Conservation (phyloP, 1,140 invertebrate species). For the Drosophila micromelanica region DNA sequence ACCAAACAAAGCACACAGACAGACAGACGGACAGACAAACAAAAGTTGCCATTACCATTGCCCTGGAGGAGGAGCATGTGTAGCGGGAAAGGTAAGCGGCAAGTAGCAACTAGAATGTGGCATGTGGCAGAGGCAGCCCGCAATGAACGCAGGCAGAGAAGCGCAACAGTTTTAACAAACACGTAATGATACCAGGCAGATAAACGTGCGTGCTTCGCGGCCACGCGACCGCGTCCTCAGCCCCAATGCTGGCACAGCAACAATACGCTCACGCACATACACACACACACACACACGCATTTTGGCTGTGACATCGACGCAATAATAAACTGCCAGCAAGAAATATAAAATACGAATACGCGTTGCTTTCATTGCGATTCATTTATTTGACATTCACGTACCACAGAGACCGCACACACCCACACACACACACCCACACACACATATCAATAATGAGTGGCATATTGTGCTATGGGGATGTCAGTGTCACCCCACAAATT, state of each 20-base stretch:
- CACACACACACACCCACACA: conserved; percentile 25
- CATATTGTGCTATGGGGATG: conserved; percentile 1
- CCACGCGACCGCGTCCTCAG: conserved; percentile 6
- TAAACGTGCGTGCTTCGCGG: conserved; percentile 63
- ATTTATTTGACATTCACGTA: conserved; percentile 74
- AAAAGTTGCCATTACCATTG: conserved; percentile 50
- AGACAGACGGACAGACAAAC: conserved; percentile 45
- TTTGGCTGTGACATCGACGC: conserved; percentile 28
- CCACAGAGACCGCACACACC: conserved; percentile 30
- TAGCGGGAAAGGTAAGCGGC: background rate
- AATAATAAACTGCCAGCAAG: conserved; percentile 39
- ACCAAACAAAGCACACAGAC: conserved; percentile 57
- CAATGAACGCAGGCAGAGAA: conserved; percentile 44
- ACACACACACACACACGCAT: conserved; percentile 9
- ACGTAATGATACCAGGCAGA: conserved; percentile 72
- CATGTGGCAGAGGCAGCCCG: background rate
- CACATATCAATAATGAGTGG: conserved; percentile 30
- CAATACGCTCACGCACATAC: conserved; percentile 17
- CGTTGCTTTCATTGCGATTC: conserved; percentile 68
- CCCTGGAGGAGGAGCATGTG: conserved; percentile 3
- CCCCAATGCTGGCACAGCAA: conserved; percentile 15
- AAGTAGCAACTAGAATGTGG: conserved; percentile 2
- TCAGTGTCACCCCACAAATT: conserved; percentile 34
- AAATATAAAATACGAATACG: conserved; percentile 36
- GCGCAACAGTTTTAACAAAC: conserved; percentile 80